These are phyloP conservation scores for Gyps fulvus DNA, from an alignment of 2,113 vertebrate species.

Conservation along the genomic window DNA sequence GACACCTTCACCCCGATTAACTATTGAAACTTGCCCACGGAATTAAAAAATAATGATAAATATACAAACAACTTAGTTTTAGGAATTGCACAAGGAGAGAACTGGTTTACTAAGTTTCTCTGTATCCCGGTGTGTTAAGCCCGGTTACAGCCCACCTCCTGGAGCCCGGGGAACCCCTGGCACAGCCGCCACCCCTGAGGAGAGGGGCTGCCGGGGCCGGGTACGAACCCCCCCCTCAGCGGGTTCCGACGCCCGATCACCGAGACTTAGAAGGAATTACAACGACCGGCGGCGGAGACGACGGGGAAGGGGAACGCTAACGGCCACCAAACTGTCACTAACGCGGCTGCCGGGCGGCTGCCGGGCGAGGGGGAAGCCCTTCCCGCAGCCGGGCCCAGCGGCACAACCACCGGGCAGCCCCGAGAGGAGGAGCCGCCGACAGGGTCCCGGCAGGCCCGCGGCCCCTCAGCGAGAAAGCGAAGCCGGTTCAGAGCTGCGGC, in stretches of 20 bases:
- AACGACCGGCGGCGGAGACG: neutral
- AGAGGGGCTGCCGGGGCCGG: neutral
- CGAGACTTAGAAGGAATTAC: accelerated
- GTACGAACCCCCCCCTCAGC: accelerated
- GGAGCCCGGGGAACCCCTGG: neutral
- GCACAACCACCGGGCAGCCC: neutral
- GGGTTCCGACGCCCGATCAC: neutral
- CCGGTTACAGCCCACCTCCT: accelerated
- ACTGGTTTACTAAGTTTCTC: neutral
- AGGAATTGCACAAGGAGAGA: neutral
- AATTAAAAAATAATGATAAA: accelerated
- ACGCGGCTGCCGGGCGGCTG: neutral
- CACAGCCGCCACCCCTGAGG: neutral
- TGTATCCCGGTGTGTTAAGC: accelerated
- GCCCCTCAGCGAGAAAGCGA: neutral
- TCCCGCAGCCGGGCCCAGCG: neutral
- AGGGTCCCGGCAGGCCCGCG: neutral
- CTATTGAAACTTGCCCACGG: accelerated
- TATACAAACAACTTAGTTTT: accelerated
- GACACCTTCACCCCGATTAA: neutral
- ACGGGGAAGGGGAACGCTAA: neutral
- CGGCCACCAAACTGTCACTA: neutral
- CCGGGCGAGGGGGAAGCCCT: neutral
- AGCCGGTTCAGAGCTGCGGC: neutral
- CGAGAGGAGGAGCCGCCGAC: no score